A percentile compares a stretch with the other conserved stretches of the same genome.
Conservation (phyloP, 1,140 invertebrate species). For the Zaprionus capensis region DNA sequence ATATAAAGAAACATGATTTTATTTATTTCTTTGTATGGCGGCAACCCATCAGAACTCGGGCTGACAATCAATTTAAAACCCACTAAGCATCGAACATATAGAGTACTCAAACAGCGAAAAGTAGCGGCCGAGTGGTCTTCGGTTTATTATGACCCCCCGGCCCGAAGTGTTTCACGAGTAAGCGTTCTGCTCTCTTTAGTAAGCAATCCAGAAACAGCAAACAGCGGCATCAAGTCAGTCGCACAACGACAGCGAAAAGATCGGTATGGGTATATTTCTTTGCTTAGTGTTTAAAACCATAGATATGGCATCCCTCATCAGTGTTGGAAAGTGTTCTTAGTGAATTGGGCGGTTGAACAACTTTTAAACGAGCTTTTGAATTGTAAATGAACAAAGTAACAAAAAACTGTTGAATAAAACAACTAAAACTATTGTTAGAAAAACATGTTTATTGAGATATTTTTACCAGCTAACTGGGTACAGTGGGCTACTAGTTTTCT, state of each 20-base stretch:
- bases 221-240: no score
- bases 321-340: slow-evolving; percentile 12
- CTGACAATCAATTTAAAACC: not conserved
- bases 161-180: no score
- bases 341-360: not conserved
- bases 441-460: slow-evolving; percentile 79
- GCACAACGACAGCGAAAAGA: no score
- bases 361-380: slow-evolving; percentile 8
- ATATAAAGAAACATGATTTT: not conserved
- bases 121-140: no score
- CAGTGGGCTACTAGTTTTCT: slow-evolving; percentile 62
- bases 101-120: no score
- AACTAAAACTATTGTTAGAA: slow-evolving; percentile 60
- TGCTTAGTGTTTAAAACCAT: not conserved
- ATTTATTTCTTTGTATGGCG: not conserved
- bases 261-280: no score
- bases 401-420: not conserved
- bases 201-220: no score
- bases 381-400: not conserved
- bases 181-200: no score
- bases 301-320: slow-evolving; percentile 13
- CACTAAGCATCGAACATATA: no score
- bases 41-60: not conserved
- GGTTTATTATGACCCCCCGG: no score
- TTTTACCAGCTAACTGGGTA: slow-evolving; percentile 69